Conservation (phyloP, 2,797 vertebrate genomes). For the Chrysocyon brachyurus region DNA sequence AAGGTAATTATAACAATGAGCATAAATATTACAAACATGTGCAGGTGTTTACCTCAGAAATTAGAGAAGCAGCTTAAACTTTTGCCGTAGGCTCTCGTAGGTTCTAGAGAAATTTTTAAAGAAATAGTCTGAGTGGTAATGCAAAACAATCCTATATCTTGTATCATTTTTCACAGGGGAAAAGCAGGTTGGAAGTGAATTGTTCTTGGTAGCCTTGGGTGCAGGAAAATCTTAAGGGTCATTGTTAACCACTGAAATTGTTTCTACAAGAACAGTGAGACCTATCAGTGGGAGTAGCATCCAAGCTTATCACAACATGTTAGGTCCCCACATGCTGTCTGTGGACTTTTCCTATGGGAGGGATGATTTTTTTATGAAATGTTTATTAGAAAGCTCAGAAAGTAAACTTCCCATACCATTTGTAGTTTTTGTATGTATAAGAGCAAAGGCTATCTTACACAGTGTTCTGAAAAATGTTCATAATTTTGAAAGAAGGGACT, state of each 20-base stretch:
- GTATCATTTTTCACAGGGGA: neutral
- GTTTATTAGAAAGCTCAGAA: constrained; percentile 37
- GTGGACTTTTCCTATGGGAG: neutral
- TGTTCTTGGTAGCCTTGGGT: neutral
- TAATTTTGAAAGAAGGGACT: constrained; percentile 25
- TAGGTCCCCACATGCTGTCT: neutral
- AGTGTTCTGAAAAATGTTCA: constrained; percentile 12
- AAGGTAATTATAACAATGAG: neutral
- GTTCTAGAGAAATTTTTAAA: too few species aligned
- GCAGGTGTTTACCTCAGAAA: neutral
- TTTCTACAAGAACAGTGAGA: neutral
- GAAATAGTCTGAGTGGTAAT: neutral
- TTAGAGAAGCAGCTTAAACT: neutral
- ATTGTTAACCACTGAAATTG: neutral
- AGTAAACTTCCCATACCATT: constrained; percentile 14
- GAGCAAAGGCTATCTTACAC: neutral
- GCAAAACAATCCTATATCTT: neutral
- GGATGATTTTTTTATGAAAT: constrained; percentile 22
- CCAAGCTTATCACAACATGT: neutral
- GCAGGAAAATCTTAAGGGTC: neutral
- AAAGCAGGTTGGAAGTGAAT: neutral
- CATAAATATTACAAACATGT: neutral
- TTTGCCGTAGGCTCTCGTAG: neutral
- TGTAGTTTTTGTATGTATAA: constrained; percentile 3
- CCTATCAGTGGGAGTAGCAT: neutral